Evolutionary conservation across 2,113 vertebrate species (phyloP), one percentile per base, ranked within the genome.

Genomic region (Cryptotis parvus): DNA sequence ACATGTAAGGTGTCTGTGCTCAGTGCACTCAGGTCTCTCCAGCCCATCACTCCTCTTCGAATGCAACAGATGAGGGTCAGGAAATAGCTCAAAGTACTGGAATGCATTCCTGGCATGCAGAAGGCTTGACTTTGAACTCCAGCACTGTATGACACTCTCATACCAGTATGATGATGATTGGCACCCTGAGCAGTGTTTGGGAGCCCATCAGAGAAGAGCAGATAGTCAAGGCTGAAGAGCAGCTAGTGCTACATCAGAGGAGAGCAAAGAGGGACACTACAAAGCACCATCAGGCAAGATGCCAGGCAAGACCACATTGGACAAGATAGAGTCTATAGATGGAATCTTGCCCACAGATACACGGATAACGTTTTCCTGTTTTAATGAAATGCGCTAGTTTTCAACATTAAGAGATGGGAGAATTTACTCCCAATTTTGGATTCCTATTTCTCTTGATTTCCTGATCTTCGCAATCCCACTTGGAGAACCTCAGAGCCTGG

Each of bases 391-490:
- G 37, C 6, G 35, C 66, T 55, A 86, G 6, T 70, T 83, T 65
- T 24, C 43, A 83, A 65, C 3, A 66, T 77, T 65, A 7, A 52
- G 63, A 92, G 18, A 52, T 74, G 69, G 35, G 63, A 87, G 18
- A 52, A 27, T 61, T 66, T 12, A 76, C 39, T 11, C 39, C 4
- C 37, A 85, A 82, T 55, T 52, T 82, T 7, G 0, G 68, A 87
- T 87, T 84, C 37, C 41, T 65, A 2, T 63, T 55, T 84, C 55
- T 81, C 45, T 92, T 80, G 8, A 68, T 80, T 91, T 91, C 73
- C 33, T 91, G 8, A 41, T 76, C 26, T 89, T 70, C 7, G 26
- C 22, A 58, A 75, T 78, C 31, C 41, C 37, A 66, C 29, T 55
- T 84, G 70, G 79, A 93, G 79, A 72, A 35, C 9, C 41, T 68